Percentiles rank a stretch among this genome's conserved stretches.
These are phyloP conservation scores for Chelmon rostratus DNA, from an alignment of 2,797 vertebrate genomes.

Conservation along the genomic window DNA sequence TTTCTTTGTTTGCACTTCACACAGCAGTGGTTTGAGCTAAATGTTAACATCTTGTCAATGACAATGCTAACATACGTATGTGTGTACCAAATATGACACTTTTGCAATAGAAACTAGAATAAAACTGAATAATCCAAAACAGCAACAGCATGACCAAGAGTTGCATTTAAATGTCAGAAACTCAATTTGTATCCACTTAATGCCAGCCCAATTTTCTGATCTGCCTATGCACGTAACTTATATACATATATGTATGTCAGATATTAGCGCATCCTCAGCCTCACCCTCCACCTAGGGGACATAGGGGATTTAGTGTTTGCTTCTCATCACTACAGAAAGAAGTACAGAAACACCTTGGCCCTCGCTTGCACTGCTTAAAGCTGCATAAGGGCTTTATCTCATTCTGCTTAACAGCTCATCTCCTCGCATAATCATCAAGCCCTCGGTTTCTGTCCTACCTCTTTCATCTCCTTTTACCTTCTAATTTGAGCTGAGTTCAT, in stretches of 20 bases:
- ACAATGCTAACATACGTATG: background rate
- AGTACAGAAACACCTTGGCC: slow-evolving; percentile 1
- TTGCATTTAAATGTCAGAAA: too few relatives aligned
- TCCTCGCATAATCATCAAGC: slow-evolving; percentile 33
- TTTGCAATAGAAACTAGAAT: too few relatives aligned
- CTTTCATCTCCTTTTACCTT: slow-evolving; percentile 47
- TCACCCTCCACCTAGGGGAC: background rate
- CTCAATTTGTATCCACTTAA: too few relatives aligned
- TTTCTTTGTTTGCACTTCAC: background rate
- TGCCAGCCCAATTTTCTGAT: too few relatives aligned
- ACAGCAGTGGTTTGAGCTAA: background rate
- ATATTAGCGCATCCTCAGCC: too few relatives aligned
- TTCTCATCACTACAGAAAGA: background rate
- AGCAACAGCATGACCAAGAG: too few relatives aligned
- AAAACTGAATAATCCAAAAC: too few relatives aligned
- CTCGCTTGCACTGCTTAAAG: slow-evolving; percentile 11
- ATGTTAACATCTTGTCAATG: background rate
- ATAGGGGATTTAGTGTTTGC: background rate
- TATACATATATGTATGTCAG: too few relatives aligned
- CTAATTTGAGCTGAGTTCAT: slow-evolving; percentile 47
- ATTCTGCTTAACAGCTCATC: slow-evolving; percentile 39
- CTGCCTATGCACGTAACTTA: too few relatives aligned
- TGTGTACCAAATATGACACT: background rate
- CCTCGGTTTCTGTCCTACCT: background rate
- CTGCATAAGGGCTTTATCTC: slow-evolving; percentile 24